A percentile compares a stretch with the other conserved stretches of the same genome.
Conservation (phyloP, 2,797 vertebrate genomes). For the Silurus lanzhouensis region DNA sequence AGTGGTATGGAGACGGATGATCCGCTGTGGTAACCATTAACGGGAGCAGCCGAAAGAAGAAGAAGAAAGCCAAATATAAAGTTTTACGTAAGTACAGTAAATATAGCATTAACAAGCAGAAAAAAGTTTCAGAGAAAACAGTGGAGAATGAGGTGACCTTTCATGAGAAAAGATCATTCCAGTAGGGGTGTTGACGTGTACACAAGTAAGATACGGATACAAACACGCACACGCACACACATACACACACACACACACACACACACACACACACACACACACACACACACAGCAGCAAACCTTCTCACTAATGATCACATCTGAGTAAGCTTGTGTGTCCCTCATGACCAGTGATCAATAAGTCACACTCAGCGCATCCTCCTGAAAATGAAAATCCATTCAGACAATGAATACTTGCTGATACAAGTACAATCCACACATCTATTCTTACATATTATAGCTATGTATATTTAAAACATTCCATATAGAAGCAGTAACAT, state of each 20-base stretch:
- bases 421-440: conserved; percentile 45
- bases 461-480: background rate
- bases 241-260: background rate
- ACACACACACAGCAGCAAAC: background rate
- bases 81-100: background rate
- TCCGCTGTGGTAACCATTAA: too few relatives aligned
- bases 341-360: conserved; percentile 48
- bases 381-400: conserved; percentile 18
- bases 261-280: background rate
- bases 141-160: conserved; percentile 33
- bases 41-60: too few relatives aligned
- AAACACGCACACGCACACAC: conserved; percentile 5
- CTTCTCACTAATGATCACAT: conserved; percentile 29
- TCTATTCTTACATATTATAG: conserved; percentile 11
- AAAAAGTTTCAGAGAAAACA: conserved; percentile 30
- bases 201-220: background rate
- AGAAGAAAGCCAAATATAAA: background rate
- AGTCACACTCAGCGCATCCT: conserved; percentile 33
- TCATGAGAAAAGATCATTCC: conserved; percentile 10
- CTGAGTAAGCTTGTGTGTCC: conserved; percentile 29
- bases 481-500: conserved; percentile 11
- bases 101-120: background rate
- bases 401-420: conserved; percentile 36
- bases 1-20: too few relatives aligned
- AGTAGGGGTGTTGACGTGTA: conserved; percentile 6